phyloP scores from a whole-genome alignment of 2,113 vertebrate species.

The Struthidea cinerea region DNA sequence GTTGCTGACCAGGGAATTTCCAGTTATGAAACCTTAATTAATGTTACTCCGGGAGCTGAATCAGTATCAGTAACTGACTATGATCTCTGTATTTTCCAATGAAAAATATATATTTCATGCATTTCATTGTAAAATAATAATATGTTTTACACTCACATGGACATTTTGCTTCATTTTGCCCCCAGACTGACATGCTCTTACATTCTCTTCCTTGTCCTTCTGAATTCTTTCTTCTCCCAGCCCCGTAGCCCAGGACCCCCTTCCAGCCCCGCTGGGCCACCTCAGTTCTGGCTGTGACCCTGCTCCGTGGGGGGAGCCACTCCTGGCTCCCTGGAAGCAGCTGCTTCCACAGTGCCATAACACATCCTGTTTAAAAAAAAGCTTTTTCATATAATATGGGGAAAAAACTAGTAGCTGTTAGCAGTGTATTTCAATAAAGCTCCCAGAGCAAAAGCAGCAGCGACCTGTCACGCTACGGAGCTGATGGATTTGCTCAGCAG shows the following conservation, averaged over 20 bases:
- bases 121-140: neutral
- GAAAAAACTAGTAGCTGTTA: neutral
- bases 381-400: neutral
- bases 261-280: neutral
- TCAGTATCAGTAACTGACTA: neutral
- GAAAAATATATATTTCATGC: neutral
- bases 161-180: neutral
- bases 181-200: neutral
- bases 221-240: neutral
- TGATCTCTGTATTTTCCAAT: neutral
- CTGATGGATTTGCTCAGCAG: slow-evolving; percentile 3
- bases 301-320: neutral
- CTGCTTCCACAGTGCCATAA: neutral
- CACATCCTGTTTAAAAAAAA: neutral
- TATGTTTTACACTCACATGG: neutral
- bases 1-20: neutral
- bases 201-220: neutral
- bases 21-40: neutral
- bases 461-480: neutral
- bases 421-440: neutral
- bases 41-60: no score
- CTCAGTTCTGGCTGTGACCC: neutral
- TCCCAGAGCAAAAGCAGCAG: neutral
- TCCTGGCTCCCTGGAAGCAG: neutral
- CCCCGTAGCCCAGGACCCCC: rapidly evolving